Evolutionary conservation across 2,113 vertebrate genomes (phyloP).

Genomic region (Hemiprocne comata): DNA sequence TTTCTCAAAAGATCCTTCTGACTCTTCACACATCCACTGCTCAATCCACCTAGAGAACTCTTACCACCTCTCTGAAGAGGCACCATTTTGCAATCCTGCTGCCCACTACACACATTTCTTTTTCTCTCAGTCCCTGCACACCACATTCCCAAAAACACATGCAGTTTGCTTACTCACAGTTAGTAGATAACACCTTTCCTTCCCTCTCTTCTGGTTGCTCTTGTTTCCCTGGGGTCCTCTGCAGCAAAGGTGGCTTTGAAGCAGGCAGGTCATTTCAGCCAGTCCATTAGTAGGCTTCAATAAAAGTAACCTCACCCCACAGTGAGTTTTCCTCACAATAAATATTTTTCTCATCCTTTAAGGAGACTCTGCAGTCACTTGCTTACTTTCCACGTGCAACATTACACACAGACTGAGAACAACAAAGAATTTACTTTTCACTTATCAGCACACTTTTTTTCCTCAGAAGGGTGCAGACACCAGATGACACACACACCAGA

Average conservation of each 20-base stretch:
- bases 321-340: background rate
- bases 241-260: background rate
- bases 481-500: rapidly evolving
- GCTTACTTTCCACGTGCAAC: background rate
- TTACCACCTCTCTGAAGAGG: background rate
- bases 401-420: background rate
- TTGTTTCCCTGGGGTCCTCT: rapidly evolving
- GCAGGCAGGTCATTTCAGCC: background rate
- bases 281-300: background rate
- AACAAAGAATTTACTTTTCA: background rate
- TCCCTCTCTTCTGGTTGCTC: background rate
- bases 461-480: no score
- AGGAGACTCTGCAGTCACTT: background rate
- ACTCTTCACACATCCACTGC: background rate
- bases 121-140: rapidly evolving
- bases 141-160: rapidly evolving
- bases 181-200: rapidly evolving
- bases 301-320: background rate
- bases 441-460: background rate
- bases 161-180: rapidly evolving
- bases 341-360: no score
- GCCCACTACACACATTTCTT: rapidly evolving
- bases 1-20: background rate
- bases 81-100: background rate
- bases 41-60: background rate